Evolutionary conservation across 1,140 invertebrate species (phyloP).

Genomic region (Bombus sylvicola): DNA sequence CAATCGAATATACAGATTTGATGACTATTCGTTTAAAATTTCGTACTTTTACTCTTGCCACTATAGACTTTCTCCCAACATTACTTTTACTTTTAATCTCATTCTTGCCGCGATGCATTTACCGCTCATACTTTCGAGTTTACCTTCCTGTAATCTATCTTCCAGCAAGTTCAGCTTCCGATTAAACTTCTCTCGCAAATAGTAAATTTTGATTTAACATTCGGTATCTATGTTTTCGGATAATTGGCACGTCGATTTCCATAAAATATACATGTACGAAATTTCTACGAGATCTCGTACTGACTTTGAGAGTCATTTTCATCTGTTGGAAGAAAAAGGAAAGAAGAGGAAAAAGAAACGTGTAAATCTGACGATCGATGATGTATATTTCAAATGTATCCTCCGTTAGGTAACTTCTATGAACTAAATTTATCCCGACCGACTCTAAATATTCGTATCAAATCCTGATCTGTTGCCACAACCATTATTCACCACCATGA

Average conservation of each 20-base stretch:
- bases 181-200: background rate
- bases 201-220: background rate
- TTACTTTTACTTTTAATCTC: constrained; percentile 3
- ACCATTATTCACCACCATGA: background rate
- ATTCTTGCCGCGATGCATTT: background rate
- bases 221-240: too few species aligned
- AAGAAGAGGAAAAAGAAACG: too few species aligned
- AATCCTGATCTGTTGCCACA: background rate
- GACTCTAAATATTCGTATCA: too few species aligned
- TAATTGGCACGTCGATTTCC: background rate
- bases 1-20: too few species aligned
- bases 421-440: background rate
- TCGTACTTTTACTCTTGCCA: background rate
- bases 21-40: background rate
- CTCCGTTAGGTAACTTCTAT: background rate
- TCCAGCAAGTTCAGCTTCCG: background rate
- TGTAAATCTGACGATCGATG: too few species aligned
- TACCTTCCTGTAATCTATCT: background rate
- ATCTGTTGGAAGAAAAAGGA: background rate
- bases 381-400: background rate
- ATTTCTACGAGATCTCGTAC: background rate
- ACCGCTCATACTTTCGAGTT: background rate
- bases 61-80: background rate
- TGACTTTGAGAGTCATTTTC: background rate
- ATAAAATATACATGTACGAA: background rate